Evolutionary conservation across 2,113 vertebrate genomes (phyloP).

Genomic region (Argyrosomus japonicus): DNA sequence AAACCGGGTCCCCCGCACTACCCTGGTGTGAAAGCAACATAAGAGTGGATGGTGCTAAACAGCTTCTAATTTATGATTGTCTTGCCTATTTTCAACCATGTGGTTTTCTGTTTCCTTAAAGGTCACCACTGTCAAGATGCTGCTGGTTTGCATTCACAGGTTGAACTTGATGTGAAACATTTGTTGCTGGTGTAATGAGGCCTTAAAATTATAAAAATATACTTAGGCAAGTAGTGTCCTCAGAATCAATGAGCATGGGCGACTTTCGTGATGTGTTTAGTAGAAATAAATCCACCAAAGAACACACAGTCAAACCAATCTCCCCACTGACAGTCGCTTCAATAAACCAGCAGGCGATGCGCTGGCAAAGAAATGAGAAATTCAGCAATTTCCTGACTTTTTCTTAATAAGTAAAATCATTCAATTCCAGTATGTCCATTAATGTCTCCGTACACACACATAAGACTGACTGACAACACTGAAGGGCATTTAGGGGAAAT

Average conservation of each 20-base stretch:
- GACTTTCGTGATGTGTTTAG: not conserved
- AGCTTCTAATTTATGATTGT: not conserved
- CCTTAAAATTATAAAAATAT: not conserved
- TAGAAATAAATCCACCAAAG: not conserved
- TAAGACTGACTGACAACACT: not conserved
- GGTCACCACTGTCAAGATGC: not conserved
- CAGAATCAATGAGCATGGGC: not conserved
- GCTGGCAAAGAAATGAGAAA: not conserved
- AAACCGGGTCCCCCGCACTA: too few relatives aligned
- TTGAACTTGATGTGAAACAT: not conserved
- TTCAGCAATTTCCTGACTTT: conserved; percentile 32
- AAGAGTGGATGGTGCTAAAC: not conserved
- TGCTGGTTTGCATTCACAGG: not conserved
- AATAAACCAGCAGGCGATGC: not conserved
- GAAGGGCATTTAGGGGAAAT: conserved; percentile 14
- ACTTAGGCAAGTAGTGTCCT: not conserved
- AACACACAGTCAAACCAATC: not conserved
- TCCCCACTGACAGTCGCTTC: not conserved
- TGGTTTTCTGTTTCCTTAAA: not conserved
- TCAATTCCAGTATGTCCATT: conserved; percentile 12
- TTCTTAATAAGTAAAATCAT: conserved; percentile 15
- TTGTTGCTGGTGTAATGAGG: too few relatives aligned
- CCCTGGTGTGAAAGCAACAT: too few relatives aligned
- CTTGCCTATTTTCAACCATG: not conserved
- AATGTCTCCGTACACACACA: not conserved